These are phyloP conservation scores for Ethmia dodecea DNA, from an alignment of 2,888 invertebrate species.

Conservation along the genomic window DNA sequence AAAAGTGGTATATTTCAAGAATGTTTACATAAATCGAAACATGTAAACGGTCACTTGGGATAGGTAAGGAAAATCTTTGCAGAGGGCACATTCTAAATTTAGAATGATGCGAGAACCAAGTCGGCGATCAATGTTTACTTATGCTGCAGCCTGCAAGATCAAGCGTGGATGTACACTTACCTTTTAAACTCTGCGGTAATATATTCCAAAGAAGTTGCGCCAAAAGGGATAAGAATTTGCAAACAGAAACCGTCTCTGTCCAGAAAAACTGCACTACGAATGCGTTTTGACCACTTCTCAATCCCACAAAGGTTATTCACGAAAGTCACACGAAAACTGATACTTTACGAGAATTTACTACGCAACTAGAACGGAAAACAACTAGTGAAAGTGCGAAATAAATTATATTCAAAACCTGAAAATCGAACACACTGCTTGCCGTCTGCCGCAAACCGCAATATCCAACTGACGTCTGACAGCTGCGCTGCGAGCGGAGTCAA, in stretches of 20 bases:
- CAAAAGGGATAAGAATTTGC: conserved; percentile 39
- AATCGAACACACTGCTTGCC: conserved; percentile 28
- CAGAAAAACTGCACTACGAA: conserved; percentile 41
- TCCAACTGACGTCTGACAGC: conserved; percentile 60
- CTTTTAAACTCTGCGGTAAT: conserved; percentile 35
- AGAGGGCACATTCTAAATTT: conserved; percentile 35
- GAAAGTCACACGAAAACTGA: conserved; percentile 8
- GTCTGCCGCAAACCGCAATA: conserved; percentile 52
- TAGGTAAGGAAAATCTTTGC: too few relatives aligned
- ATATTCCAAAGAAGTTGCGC: conserved; percentile 37
- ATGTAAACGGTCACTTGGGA: too few relatives aligned
- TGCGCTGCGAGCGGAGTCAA: too few relatives aligned
- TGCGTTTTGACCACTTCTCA: conserved; percentile 22
- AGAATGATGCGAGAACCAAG: conserved; percentile 29
- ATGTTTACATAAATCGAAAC: too few relatives aligned
- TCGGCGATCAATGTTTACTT: conserved; percentile 1
- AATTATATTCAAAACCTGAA: conserved; percentile 35
- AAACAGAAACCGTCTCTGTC: conserved; percentile 48
- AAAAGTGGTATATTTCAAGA: too few relatives aligned
- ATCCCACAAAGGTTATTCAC: conserved; percentile 12
- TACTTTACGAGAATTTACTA: conserved; percentile 24
- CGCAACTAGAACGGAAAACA: conserved; percentile 32
- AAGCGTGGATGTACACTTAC: conserved; percentile 30
- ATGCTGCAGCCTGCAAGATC: not conserved
- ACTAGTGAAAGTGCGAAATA: conserved; percentile 53